Conservation (phyloP, 2,113 vertebrate genomes). For the Pygoscelis antarcticus region DNA sequence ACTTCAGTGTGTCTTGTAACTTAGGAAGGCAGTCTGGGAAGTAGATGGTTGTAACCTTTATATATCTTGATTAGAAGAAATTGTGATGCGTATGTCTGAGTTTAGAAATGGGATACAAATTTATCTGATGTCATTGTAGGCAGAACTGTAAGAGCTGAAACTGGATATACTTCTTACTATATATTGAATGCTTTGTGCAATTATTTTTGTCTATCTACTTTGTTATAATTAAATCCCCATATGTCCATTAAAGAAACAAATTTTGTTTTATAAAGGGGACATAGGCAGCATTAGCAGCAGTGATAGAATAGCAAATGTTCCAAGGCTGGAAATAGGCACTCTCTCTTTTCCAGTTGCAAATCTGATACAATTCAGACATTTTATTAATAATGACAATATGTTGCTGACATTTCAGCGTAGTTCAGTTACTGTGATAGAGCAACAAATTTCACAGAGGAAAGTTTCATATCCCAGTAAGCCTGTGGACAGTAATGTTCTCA, state of each 20-base stretch:
- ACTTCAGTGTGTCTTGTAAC: slow-evolving; percentile 35
- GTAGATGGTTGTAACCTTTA: slow-evolving; percentile 38
- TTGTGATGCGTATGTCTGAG: neutral
- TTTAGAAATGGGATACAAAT: neutral
- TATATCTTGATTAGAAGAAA: neutral
- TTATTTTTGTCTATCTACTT: neutral
- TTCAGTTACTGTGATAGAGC: neutral
- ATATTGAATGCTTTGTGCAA: neutral
- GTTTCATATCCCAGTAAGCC: neutral
- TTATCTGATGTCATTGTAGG: neutral
- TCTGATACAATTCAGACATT: neutral
- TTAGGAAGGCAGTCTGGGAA: neutral
- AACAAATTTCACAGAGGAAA: neutral
- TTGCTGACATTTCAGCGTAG: neutral
- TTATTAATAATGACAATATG: neutral
- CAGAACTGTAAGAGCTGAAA: neutral
- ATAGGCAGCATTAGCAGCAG: neutral
- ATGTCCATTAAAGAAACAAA: neutral
- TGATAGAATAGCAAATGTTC: neutral
- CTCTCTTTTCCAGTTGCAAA: neutral
- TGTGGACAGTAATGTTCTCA: neutral
- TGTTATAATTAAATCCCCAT: neutral
- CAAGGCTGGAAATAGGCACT: neutral
- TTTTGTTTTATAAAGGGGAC: neutral
- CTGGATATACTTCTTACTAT: neutral